These are phyloP conservation scores for Acleris laterana DNA, from an alignment of 2,888 invertebrate species.

Conservation along the genomic window DNA sequence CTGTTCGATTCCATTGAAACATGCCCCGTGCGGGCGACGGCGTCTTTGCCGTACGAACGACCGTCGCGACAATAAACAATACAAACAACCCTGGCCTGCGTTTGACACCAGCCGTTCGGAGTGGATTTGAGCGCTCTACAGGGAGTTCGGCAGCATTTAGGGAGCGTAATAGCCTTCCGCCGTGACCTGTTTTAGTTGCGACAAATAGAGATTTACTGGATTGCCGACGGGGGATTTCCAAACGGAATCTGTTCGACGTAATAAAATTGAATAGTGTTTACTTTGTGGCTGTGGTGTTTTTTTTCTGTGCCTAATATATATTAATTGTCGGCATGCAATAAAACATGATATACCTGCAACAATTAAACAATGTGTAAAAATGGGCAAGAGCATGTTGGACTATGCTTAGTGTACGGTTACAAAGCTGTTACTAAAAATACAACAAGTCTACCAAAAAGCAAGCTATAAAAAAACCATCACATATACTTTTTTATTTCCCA, in stretches of 20 bases:
- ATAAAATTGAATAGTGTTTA: constrained; percentile 79
- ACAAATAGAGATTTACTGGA: constrained; percentile 84
- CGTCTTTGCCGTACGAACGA: constrained; percentile 77
- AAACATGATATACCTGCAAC: constrained; percentile 1
- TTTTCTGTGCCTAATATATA: constrained; percentile 37
- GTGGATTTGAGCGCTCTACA: constrained; percentile 82
- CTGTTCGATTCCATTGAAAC: constrained; percentile 71
- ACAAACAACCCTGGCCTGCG: constrained; percentile 82
- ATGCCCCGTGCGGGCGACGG: constrained; percentile 60
- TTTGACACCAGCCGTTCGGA: constrained; percentile 83
- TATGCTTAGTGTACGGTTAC: no score
- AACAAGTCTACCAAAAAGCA: no score
- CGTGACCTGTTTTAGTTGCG: constrained; percentile 84
- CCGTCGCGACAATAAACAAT: constrained; percentile 83
- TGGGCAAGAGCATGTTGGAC: no score
- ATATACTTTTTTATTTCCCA: no score
- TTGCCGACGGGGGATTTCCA: constrained; percentile 71
- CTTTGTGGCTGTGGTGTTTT: constrained; percentile 65
- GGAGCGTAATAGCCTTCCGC: constrained; percentile 82
- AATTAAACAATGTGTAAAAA: background rate
- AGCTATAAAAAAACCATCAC: no score
- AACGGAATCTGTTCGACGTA: constrained; percentile 67
- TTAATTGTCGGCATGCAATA: background rate
- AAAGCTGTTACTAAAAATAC: no score
- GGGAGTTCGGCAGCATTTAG: constrained; percentile 83